phyloP scores from a whole-genome alignment of 2,113 vertebrate genomes.

The Scomber japonicus region DNA sequence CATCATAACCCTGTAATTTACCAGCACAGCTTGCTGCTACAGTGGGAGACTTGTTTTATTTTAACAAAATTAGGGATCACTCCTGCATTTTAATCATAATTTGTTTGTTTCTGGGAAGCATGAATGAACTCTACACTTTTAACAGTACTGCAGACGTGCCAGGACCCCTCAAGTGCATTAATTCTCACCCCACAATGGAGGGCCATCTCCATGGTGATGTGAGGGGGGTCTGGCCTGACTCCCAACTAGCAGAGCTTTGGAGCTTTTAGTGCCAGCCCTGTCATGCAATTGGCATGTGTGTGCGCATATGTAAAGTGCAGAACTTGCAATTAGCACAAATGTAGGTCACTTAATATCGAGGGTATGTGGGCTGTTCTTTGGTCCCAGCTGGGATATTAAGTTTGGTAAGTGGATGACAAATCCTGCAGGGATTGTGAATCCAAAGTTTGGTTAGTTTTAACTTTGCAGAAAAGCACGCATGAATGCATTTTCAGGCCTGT shows the following conservation, averaged over 20 bases:
- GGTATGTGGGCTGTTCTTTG: constrained; percentile 9
- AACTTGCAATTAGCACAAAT: constrained; percentile 70
- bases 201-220: constrained; percentile 78
- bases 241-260: constrained; percentile 65
- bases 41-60: neutral
- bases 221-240: constrained; percentile 59
- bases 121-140: constrained; percentile 53
- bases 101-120: neutral
- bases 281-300: constrained; percentile 58
- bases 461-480: neutral
- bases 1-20: constrained; percentile 28
- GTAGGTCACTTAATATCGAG: constrained; percentile 60
- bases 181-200: constrained; percentile 73
- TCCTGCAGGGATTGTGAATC: constrained; percentile 10
- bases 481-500: neutral
- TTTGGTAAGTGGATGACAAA: constrained; percentile 31
- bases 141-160: constrained; percentile 59
- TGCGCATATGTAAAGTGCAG: constrained; percentile 57
- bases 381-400: constrained; percentile 18
- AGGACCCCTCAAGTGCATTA: constrained; percentile 76
- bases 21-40: constrained; percentile 4
- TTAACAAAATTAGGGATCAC: neutral
- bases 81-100: neutral
- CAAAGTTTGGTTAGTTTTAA: constrained; percentile 10
- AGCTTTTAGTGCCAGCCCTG: constrained; percentile 52